Conservation (phyloP, 2,113 vertebrate genomes). For the Mobula birostris region DNA sequence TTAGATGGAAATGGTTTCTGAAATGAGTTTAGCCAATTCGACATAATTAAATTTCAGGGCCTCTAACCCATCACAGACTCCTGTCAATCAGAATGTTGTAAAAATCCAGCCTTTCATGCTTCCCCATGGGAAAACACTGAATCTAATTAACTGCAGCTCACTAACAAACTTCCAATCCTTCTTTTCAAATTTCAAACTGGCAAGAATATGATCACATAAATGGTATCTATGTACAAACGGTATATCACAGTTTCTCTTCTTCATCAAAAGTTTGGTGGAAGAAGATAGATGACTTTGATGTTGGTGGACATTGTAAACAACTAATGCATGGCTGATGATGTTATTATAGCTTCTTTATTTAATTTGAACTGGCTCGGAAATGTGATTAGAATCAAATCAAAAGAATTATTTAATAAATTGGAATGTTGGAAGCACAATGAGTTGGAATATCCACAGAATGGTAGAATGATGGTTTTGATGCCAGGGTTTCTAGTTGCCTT, state of each 20-base stretch:
- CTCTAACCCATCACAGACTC: background rate
- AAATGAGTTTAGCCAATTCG: background rate
- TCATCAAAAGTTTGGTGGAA: background rate
- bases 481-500: background rate
- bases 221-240: background rate
- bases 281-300: background rate
- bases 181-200: background rate
- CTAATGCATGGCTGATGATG: background rate
- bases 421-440: background rate
- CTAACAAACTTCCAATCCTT: background rate
- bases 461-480: background rate
- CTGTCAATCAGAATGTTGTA: background rate
- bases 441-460: background rate
- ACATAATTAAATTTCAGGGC: background rate
- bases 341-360: background rate
- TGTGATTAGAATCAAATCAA: background rate
- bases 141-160: background rate
- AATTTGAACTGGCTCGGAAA: background rate
- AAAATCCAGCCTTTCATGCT: background rate
- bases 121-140: background rate
- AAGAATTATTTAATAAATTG: background rate
- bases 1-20: background rate
- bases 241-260: background rate
- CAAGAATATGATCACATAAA: background rate
- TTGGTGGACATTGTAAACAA: background rate